A percentile compares a stretch with the other conserved stretches of the same genome.
Conservation (phyloP, 2,797 vertebrate genomes). For the Carcharodon carcharias region DNA sequence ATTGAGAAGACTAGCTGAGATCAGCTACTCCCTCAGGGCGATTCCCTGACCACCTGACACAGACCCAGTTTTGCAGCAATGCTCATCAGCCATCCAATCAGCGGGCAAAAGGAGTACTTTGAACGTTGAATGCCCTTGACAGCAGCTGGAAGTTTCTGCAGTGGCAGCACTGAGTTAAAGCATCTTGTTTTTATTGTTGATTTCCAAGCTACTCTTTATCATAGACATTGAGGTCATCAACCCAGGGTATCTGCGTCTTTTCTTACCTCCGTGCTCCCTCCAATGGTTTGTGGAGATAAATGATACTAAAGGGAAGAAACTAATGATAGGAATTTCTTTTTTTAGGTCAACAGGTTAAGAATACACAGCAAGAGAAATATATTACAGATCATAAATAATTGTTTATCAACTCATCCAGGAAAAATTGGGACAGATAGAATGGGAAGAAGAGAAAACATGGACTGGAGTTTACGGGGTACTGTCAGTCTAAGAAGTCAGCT, state of each 20-base stretch:
- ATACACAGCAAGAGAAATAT: neutral
- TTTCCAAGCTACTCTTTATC: neutral
- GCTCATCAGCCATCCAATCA: neutral
- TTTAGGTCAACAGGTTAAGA: neutral
- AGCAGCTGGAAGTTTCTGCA: no score
- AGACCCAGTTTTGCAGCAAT: neutral
- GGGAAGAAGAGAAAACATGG: neutral
- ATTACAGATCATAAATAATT: neutral
- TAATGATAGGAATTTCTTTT: neutral
- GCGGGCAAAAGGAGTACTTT: no score
- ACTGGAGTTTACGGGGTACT: no score
- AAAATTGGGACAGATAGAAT: neutral
- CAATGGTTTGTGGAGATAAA: neutral
- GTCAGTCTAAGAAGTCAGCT: no score
- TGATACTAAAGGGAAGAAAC: neutral
- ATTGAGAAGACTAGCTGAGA: neutral
- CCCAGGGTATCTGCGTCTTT: neutral
- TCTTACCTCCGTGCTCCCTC: neutral
- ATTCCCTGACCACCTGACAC: neutral
- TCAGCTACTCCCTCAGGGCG: neutral
- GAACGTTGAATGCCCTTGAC: no score
- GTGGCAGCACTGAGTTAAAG: no score
- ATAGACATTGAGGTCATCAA: neutral
- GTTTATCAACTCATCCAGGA: neutral
- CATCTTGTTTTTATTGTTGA: no score